Base-by-base conservation (phyloP, 37 sponge, comb jelly and placozoan genomes). In the Oopsacas minuta region DNA sequence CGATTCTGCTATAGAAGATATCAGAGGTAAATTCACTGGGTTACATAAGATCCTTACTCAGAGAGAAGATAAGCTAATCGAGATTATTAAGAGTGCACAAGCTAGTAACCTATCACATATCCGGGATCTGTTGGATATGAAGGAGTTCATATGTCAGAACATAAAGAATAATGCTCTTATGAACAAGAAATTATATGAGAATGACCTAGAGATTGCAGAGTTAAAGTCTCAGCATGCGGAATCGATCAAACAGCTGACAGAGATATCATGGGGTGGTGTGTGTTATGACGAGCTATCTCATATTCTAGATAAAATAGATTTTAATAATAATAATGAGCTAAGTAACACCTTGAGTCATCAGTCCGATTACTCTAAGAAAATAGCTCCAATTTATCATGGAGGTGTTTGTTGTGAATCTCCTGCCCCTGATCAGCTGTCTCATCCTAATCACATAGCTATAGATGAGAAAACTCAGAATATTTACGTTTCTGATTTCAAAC, bases 401-500 rank as follows among this genome's bases (percentile, higher is more conserved):
- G 75, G 22, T 12, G 5, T 25, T 10, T n/a, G 22, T 3, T 7
- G 17, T 25, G 75, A 61, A 12, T 10, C 28, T 34, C 28, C 75
- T n/a, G 75, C 17, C 28, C 30, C 75, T n/a, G 17, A 20, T 12
- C 3, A 25, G 7, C 20, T 61, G 32, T 61, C 75, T 10, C 30
- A 12, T 61, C 75, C 75, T 3, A 61, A 61, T 34, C 75, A 61
- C 30, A 25, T 61, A 10, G 20, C 28, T 3, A 61, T 61, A 10
- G 75, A 61, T n/a, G 75, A 61, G 75, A 3, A 34, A 5, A 25
- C 75, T 61, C 75, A 61, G 7, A 61, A 61, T 34, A 12, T 61
- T 3, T 61, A 61, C 75, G 22, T 61, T 5, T 61, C 75, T 25
- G 75, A 61, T n/a, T 61, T 61, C 75, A 61, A n/a, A 61, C 75